Percentiles rank a stretch among this genome's conserved stretches.
Evolutionary conservation across 2,888 invertebrate species (phyloP).

Genomic region (Sisyra terminalis): DNA sequence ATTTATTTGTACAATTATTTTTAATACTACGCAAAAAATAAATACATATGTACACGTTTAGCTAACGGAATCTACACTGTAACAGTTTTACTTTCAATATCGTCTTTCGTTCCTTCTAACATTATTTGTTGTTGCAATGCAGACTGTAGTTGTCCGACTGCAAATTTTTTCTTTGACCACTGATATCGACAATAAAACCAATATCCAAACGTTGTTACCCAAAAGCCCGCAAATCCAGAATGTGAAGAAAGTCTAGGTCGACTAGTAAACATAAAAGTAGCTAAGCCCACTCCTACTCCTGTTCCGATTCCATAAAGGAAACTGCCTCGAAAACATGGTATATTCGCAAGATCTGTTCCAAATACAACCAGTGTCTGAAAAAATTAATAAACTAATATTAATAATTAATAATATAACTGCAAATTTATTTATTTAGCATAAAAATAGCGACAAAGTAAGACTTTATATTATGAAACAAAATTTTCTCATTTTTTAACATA

Average conservation of each 20-base stretch:
- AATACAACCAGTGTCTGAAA: slow-evolving; percentile 26
- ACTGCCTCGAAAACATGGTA: slow-evolving; percentile 67
- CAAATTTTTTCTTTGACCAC: slow-evolving; percentile 47
- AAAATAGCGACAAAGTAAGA: no score
- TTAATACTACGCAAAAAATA: no score
- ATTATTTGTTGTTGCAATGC: slow-evolving; percentile 40
- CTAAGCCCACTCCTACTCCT: slow-evolving; percentile 48
- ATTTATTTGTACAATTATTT: no score
- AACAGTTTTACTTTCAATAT: slow-evolving; percentile 14
- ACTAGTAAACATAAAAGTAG: slow-evolving; percentile 59
- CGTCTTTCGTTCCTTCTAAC: slow-evolving; percentile 44
- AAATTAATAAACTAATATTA: neutral
- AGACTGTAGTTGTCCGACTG: slow-evolving; percentile 42
- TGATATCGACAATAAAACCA: slow-evolving; percentile 56
- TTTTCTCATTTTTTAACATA: no score
- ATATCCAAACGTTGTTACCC: slow-evolving; percentile 43
- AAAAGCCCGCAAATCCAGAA: slow-evolving; percentile 47
- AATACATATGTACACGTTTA: no score
- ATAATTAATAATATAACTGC: no score
- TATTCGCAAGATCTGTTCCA: slow-evolving; percentile 53
- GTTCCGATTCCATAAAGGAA: slow-evolving; percentile 56
- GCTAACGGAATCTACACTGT: no score
- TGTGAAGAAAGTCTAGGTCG: slow-evolving; percentile 42
- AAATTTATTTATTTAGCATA: no score
- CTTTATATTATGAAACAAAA: no score